Conservation (phyloP, 2,888 invertebrate species). For the Dicycla oo region DNA sequence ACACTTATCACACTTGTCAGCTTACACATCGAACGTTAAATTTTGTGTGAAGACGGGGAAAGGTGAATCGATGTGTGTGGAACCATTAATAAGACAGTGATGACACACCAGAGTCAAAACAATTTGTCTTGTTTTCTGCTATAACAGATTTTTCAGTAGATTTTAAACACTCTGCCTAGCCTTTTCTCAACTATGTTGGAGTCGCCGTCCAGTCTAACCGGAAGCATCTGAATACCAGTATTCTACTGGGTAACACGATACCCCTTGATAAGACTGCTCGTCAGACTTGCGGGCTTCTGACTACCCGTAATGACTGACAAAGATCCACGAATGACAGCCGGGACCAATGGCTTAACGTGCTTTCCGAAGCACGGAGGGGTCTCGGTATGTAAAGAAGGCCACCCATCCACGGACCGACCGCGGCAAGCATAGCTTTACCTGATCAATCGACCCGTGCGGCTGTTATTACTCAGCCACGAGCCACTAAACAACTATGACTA, state of each 20-base stretch:
- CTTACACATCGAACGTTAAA: conserved; percentile 28
- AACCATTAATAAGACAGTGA: neutral
- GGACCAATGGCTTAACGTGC: neutral
- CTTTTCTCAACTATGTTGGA: neutral
- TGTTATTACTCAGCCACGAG: neutral
- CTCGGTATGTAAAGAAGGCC: neutral
- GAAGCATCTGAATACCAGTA: neutral
- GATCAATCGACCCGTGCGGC: neutral
- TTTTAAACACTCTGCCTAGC: neutral
- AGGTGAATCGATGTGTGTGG: conserved; percentile 10
- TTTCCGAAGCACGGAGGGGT: neutral
- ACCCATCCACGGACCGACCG: too few relatives aligned
- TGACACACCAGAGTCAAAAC: neutral
- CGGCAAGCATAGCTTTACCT: neutral
- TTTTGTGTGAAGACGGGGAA: neutral
- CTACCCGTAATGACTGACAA: neutral
- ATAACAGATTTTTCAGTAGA: neutral
- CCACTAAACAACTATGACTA: neutral
- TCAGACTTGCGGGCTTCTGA: too few relatives aligned
- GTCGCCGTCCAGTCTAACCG: neutral
- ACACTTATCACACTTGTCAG: conserved; percentile 51
- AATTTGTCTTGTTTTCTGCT: neutral
- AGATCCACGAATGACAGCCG: neutral
- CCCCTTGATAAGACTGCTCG: neutral
- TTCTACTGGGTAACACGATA: neutral